phyloP scores from a whole-genome alignment of 2,797 vertebrate species.

The Nothura maculosa region DNA sequence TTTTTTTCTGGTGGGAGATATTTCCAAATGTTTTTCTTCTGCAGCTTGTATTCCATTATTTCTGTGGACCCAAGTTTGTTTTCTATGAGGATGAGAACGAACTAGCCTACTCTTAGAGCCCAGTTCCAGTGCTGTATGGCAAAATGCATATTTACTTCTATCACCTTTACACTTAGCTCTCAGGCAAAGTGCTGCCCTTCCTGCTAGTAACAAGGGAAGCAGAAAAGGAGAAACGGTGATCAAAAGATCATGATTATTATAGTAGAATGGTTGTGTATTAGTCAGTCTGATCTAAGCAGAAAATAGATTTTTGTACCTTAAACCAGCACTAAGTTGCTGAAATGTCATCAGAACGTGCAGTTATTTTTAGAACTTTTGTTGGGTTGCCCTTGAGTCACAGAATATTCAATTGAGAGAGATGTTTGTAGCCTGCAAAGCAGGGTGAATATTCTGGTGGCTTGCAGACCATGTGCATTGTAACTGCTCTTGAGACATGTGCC shows the following conservation, averaged over 20 bases:
- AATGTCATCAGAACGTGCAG: not conserved
- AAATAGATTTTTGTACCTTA: not conserved
- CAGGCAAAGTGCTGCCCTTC: not conserved
- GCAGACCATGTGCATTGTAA: not conserved
- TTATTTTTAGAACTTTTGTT: not conserved
- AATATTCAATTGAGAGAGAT: not conserved
- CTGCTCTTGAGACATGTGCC: not conserved
- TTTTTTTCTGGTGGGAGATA: not conserved
- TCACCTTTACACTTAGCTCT: not conserved
- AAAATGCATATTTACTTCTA: not conserved
- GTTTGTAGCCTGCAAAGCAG: not conserved
- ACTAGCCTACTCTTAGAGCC: not conserved
- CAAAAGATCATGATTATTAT: not conserved
- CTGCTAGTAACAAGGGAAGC: not conserved
- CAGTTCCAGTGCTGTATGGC: not conserved
- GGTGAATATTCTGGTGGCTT: not conserved
- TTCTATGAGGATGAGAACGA: conserved; percentile 33
- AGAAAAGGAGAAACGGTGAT: not conserved
- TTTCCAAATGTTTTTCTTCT: not conserved
- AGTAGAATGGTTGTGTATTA: too few relatives aligned
- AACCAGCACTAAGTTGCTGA: not conserved
- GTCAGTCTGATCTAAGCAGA: not conserved
- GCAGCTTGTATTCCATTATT: not conserved
- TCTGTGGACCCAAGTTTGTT: not conserved
- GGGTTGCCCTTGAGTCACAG: not conserved